These are phyloP conservation scores for Chromoteleia sp. DNA, from an alignment of 2,888 invertebrate genomes.

Conservation along the genomic window DNA sequence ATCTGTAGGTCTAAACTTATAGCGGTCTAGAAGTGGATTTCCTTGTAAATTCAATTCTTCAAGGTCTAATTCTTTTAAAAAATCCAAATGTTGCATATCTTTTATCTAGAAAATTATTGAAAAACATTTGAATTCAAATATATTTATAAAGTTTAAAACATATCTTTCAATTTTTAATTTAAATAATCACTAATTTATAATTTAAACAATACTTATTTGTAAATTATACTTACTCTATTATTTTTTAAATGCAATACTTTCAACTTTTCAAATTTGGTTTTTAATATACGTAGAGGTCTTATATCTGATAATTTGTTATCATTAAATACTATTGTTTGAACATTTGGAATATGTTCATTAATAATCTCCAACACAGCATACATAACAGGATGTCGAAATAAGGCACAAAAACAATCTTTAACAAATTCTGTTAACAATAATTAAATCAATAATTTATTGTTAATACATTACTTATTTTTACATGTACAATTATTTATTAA, in stretches of 20 bases:
- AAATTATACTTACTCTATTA: conserved; percentile 88
- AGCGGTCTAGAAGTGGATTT: conserved; percentile 86
- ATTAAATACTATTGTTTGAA: conserved; percentile 92
- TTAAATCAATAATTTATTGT: too few species aligned
- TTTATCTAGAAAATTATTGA: conserved; percentile 87
- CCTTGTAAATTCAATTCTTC: conserved; percentile 91
- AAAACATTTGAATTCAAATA: too few species aligned
- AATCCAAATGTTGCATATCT: conserved; percentile 88
- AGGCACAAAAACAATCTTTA: conserved; percentile 89
- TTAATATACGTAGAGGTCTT: conserved; percentile 87
- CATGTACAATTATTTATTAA: too few species aligned
- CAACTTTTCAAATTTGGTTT: conserved; percentile 88
- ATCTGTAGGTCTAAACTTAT: too few species aligned
- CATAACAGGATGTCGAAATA: conserved; percentile 91
- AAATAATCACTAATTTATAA: too few species aligned
- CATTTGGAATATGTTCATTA: conserved; percentile 92
- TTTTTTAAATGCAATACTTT: conserved; percentile 92
- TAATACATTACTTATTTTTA: too few species aligned
- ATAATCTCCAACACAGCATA: conserved; percentile 91
- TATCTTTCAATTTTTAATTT: too few species aligned
- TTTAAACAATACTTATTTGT: too few species aligned
- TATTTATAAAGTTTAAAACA: too few species aligned
- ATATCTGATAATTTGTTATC: conserved; percentile 89
- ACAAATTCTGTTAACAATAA: conserved; percentile 85
- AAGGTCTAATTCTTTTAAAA: conserved; percentile 89